Evolutionary conservation across 2,113 vertebrate species (phyloP), one percentile per base, ranked within the genome.

Genomic region (Melospiza georgiana): DNA sequence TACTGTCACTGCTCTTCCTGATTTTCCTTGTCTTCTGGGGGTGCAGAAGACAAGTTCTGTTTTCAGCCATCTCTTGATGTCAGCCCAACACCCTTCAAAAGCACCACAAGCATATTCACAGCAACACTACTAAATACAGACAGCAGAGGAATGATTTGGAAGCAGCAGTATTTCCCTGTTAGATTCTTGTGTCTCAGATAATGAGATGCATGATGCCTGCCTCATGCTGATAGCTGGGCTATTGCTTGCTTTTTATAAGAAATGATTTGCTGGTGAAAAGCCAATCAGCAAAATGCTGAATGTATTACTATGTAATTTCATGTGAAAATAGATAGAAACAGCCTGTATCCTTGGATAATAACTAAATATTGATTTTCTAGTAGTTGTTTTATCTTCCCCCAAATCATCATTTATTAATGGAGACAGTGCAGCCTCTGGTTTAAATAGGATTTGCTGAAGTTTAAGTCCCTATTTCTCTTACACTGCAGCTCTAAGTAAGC

Each of bases 321-420:
- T 65, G 49, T 89, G 89, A 92, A 90, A 93, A 78, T 51, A 59
- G 54, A 92, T 55, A 84, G 82, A 96, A 81, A 1, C 80, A 92
- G 25, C 25, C 73, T 84, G 17, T 46, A 33, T 65, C 44, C 81
- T 85, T 84, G 66, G 49, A 91, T 91, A 94, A 84, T 92, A 78
- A 87, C 66, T 82, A 94, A 91, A 87, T 92, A 95, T 62, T 92
- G 77, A 87, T 92, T 93, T 94, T 82, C 57, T 78, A 81, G 51
- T 91, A 71, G 33, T 62, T 96, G 41, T 80, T 94, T 93, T 84
- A 67, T 91, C 81, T 82, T 89, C 20, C 23, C 15, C 27, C 44
- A 93, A 57, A 84, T 92, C 73, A 79, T 78, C 17, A 41, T 63
- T 93, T 94, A 82, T 65, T 91, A 52, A 89, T 79, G 69, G 61